Conservation (phyloP, 2,888 invertebrate species). For the Galeopsomyia nigrocyanea region DNA sequence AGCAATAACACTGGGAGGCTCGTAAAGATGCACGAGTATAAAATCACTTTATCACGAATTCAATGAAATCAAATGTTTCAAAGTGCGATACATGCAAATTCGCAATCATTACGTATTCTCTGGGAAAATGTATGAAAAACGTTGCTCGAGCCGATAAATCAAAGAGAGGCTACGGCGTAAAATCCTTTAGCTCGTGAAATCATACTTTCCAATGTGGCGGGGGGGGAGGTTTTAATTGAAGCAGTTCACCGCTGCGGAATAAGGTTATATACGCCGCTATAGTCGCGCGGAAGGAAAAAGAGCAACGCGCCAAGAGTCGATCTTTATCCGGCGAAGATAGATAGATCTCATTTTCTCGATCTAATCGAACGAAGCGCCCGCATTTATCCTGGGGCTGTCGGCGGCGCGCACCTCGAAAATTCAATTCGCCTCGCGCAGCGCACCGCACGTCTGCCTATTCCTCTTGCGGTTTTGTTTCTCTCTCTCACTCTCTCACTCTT, state of each 20-base stretch:
- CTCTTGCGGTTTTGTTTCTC: too few species aligned
- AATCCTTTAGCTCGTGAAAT: neutral
- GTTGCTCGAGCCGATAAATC: neutral
- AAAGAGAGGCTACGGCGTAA: neutral
- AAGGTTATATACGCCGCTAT: neutral
- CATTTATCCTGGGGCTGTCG: constrained; percentile 32
- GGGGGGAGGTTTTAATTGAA: constrained; percentile 23
- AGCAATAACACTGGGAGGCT: constrained; percentile 15
- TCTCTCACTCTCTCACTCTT: too few species aligned
- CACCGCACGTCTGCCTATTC: neutral
- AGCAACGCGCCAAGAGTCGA: constrained; percentile 8
- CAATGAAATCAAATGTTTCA: too few species aligned
- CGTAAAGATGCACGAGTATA: constrained; percentile 1
- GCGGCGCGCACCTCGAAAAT: constrained; percentile 25
- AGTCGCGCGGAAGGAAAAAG: neutral
- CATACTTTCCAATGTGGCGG: constrained; percentile 8
- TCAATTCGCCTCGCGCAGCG: constrained; percentile 18
- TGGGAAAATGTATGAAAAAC: neutral
- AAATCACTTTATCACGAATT: neutral
- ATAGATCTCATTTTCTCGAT: constrained; percentile 34
- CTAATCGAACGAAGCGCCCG: constrained; percentile 20
- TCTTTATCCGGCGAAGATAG: constrained; percentile 24
- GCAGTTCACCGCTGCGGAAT: constrained; percentile 11
- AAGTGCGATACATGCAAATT: too few species aligned
- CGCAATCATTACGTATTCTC: too few species aligned